Percentiles rank a stretch among this genome's conserved stretches.
These are phyloP conservation scores for Forpus xanthops DNA, from an alignment of 2,797 vertebrate genomes.

Conservation along the genomic window DNA sequence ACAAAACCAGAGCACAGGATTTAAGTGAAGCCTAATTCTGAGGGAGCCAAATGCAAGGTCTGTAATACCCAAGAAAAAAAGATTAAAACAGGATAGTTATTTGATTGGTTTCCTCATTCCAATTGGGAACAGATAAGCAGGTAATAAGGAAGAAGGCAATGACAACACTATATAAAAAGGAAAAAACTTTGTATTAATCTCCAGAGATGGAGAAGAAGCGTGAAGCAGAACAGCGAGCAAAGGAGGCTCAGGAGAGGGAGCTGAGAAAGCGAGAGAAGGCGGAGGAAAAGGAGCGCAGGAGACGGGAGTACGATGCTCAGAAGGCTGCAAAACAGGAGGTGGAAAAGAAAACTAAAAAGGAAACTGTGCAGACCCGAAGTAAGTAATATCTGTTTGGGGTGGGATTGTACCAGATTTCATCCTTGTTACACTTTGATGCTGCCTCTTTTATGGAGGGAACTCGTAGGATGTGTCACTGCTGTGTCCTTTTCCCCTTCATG, in stretches of 20 bases:
- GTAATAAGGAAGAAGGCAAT: background rate
- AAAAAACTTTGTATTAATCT: background rate
- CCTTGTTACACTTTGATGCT: background rate
- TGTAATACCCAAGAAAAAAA: background rate
- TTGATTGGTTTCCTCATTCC: background rate
- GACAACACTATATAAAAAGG: background rate
- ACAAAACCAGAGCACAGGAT: background rate
- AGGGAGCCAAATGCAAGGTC: background rate
- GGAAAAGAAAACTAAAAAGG: constrained; percentile 87
- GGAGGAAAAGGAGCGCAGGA: constrained; percentile 92
- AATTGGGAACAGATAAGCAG: background rate
- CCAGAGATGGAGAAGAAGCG: constrained; percentile 89
- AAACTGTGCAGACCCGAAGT: constrained; percentile 72
- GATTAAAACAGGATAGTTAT: background rate
- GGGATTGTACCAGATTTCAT: background rate
- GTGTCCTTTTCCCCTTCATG: background rate
- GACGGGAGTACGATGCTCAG: constrained; percentile 91
- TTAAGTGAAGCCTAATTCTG: background rate
- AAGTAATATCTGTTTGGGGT: background rate
- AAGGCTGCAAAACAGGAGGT: constrained; percentile 85
- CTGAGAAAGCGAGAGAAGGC: constrained; percentile 90
- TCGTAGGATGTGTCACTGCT: background rate
- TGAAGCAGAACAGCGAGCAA: constrained; percentile 87
- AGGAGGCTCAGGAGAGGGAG: constrained; percentile 89
- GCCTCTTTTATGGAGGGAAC: background rate